Evolutionary conservation across 2,888 invertebrate genomes (phyloP).

Genomic region (Sepiola atlantica): DNA sequence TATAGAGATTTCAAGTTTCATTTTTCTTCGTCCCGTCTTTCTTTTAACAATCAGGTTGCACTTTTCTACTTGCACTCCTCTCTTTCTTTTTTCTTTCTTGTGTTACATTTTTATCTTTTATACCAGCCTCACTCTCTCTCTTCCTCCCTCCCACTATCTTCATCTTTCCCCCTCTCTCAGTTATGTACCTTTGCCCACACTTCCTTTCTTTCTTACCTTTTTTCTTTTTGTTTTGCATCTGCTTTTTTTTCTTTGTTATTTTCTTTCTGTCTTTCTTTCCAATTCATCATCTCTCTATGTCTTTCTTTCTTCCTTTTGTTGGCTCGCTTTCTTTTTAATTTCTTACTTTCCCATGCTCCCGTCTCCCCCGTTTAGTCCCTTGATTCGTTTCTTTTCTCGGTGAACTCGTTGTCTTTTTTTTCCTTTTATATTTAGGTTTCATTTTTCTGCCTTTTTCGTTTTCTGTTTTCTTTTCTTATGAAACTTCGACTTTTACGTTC

Average conservation of each 20-base stretch:
- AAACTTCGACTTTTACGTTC: too few relatives aligned
- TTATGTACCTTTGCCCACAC: neutral
- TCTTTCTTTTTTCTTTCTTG: neutral
- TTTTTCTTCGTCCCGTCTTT: too few relatives aligned
- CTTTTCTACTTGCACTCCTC: neutral
- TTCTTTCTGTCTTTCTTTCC: neutral
- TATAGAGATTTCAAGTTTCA: too few relatives aligned
- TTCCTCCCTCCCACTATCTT: neutral
- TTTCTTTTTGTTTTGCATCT: neutral
- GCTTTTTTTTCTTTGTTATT: neutral
- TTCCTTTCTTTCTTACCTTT: neutral
- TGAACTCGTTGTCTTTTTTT: too few relatives aligned
- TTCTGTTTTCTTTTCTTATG: too few relatives aligned
- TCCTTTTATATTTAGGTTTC: neutral
- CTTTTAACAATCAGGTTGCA: neutral
- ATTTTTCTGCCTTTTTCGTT: neutral
- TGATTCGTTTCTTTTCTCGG: neutral
- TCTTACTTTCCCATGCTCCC: neutral
- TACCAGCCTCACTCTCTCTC: neutral
- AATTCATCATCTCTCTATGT: neutral
- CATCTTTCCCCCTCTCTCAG: neutral
- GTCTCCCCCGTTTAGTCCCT: neutral
- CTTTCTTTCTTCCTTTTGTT: neutral
- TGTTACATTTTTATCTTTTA: neutral
- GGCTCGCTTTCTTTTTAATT: neutral